These are phyloP conservation scores for Mamestra brassicae DNA, from an alignment of 2,888 invertebrate genomes.

Conservation along the genomic window DNA sequence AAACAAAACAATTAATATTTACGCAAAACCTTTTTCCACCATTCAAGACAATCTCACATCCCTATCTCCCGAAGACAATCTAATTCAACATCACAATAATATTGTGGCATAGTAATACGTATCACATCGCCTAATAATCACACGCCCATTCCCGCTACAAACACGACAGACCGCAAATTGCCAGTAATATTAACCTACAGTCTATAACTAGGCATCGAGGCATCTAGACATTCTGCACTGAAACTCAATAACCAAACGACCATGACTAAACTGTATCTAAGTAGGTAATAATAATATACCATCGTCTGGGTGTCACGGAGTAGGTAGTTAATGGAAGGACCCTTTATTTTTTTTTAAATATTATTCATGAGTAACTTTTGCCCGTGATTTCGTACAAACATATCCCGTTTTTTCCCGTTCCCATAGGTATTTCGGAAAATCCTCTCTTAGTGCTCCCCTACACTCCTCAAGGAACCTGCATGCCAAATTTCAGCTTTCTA, in stretches of 20 bases:
- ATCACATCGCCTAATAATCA: conserved; percentile 40
- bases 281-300: conserved; percentile 63
- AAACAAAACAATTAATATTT: neutral
- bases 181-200: conserved; percentile 37
- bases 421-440: no score
- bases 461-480: no score
- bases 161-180: conserved; percentile 58
- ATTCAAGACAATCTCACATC: neutral
- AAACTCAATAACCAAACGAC: conserved; percentile 67
- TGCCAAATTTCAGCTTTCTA: no score
- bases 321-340: conserved; percentile 14
- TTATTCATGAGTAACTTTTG: no score
- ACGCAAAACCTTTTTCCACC: no score
- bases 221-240: conserved; percentile 48
- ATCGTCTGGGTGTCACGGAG: conserved; percentile 33
- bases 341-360: no score
- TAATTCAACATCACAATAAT: neutral
- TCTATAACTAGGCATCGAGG: conserved; percentile 15
- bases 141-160: conserved; percentile 21
- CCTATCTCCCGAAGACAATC: neutral
- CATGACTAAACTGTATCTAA: conserved; percentile 65
- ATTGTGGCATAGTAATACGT: neutral
- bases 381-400: no score
- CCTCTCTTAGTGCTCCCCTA: no score
- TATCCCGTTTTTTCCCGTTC: no score